Percentiles rank a stretch among this genome's conserved stretches.
Conservation (phyloP, 1,140 invertebrate species). For the Periplaneta americana region DNA sequence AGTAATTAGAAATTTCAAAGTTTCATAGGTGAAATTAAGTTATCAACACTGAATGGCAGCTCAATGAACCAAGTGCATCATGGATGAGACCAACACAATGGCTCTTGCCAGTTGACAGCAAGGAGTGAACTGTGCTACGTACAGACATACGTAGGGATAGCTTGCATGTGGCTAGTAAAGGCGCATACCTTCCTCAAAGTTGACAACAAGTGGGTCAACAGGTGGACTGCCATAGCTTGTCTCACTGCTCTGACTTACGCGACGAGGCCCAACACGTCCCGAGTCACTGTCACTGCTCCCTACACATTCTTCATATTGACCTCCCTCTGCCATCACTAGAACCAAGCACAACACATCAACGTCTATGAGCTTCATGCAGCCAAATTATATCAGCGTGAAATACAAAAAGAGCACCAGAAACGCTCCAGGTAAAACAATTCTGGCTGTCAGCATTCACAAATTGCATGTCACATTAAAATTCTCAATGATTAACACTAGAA, state of each 20-base stretch:
- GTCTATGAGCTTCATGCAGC: neutral
- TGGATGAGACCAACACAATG: neutral
- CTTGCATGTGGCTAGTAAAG: constrained; percentile 47
- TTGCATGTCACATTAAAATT: neutral
- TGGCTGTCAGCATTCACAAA: neutral
- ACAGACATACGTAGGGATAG: neutral
- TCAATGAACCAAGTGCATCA: neutral
- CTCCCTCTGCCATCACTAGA: constrained; percentile 7
- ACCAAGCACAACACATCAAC: neutral
- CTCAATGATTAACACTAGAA: no score
- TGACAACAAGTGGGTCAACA: constrained; percentile 58
- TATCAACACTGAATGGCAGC: constrained; percentile 8
- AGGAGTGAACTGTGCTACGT: neutral
- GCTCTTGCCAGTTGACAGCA: neutral
- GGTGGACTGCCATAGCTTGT: constrained; percentile 28
- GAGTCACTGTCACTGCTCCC: constrained; percentile 14
- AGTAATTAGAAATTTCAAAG: neutral
- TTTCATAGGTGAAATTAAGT: neutral
- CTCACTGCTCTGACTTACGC: constrained; percentile 23
- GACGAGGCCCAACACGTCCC: constrained; percentile 15
- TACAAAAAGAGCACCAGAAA: no score
- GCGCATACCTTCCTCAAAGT: constrained; percentile 74
- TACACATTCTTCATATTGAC: constrained; percentile 6
- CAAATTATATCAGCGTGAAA: no score
- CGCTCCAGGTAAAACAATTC: no score